Base-by-base conservation (phyloP, 2,888 invertebrate genomes). In the Carterocephalus palaemon region DNA sequence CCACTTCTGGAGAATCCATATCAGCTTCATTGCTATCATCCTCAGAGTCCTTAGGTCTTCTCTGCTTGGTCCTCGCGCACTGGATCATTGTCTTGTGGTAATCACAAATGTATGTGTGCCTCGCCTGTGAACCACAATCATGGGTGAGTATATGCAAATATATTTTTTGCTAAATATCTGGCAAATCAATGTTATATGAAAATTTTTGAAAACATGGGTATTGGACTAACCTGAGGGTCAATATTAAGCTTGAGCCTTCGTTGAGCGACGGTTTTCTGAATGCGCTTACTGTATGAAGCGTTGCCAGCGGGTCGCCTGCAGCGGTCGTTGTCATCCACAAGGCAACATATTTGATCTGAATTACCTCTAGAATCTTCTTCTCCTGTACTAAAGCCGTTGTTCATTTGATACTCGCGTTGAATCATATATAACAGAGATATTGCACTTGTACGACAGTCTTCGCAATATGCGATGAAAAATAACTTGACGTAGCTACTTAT, bases 51-150 rank as follows among this genome's bases (percentile, higher is more conserved):
- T 96, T 96, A 52, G 95, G 91, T 60, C 96, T 89, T 57, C 87
- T 72, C 49, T 97, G 92, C 73, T 97, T 97, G 8, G 94, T 94
- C 57, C 98, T 90, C n/a, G 97, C 96, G 75, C 95, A 95, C 75
- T 98, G 98, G 60, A 98, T 98, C 68, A 97, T 93, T 72, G 93
- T 93, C 83, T 98, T 98, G 81, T 98, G 98, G 69, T 93, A 93
- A 73, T 98, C 98, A 83, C 98, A 98, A 64, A 98, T 98, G 75
- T 98, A 98, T 61, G 95, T 96, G 73, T 98, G 98, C 60, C 94
- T 91, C 23, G 95, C 96, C 96, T 96, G 78, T 32, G 73, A 76
- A 48, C 34, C 3, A 23, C 2, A n/a, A 2, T n/a, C n/a, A n/a
- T n/a, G n/a, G n/a, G 42, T 51, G 33, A 48, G 34, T 28, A 53